A percentile compares a stretch with the other conserved stretches of the same genome.
Evolutionary conservation across 2,888 invertebrate species (phyloP).

Genomic region (Parthenolecanium corni): DNA sequence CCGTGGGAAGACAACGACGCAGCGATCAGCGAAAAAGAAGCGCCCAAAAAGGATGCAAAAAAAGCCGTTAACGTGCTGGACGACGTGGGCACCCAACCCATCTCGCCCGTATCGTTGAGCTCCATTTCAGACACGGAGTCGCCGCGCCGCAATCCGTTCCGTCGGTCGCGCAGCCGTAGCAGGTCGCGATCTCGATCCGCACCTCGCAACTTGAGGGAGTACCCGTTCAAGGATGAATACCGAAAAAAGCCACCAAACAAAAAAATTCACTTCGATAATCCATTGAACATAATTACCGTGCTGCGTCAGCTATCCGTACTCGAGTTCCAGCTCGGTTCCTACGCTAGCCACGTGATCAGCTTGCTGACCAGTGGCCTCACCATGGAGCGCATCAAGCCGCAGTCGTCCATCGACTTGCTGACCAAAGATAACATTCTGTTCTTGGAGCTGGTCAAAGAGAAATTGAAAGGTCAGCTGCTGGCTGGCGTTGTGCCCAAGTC

Average conservation of each 20-base stretch:
- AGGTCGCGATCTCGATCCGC: conserved; percentile 6
- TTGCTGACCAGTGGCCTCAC: conserved; percentile 64
- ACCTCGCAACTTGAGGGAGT: conserved; percentile 4
- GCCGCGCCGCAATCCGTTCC: background rate
- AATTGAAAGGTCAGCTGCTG: conserved; percentile 63
- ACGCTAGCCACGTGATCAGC: conserved; percentile 67
- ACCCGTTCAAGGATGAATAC: conserved; percentile 14
- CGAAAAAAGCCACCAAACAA: conserved; percentile 25
- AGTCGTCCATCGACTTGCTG: conserved; percentile 62
- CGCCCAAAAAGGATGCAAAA: background rate
- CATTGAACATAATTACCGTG: conserved; percentile 47
- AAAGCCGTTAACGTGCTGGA: conserved; percentile 4
- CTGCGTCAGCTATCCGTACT: conserved; percentile 65
- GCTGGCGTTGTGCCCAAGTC: conserved; percentile 52
- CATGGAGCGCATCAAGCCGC: conserved; percentile 58
- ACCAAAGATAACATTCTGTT: conserved; percentile 60
- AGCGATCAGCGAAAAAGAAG: background rate
- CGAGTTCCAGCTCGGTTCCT: conserved; percentile 70
- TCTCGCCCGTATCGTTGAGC: conserved; percentile 17
- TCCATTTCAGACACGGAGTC: conserved; percentile 21
- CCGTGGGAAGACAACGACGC: conserved; percentile 30
- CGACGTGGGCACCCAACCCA: conserved; percentile 7
- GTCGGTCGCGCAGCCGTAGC: background rate
- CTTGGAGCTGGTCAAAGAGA: conserved; percentile 75
- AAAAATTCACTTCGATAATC: conserved; percentile 31